phyloP scores from a whole-genome alignment of 2,113 vertebrate genomes.

The Falco punctatus region DNA sequence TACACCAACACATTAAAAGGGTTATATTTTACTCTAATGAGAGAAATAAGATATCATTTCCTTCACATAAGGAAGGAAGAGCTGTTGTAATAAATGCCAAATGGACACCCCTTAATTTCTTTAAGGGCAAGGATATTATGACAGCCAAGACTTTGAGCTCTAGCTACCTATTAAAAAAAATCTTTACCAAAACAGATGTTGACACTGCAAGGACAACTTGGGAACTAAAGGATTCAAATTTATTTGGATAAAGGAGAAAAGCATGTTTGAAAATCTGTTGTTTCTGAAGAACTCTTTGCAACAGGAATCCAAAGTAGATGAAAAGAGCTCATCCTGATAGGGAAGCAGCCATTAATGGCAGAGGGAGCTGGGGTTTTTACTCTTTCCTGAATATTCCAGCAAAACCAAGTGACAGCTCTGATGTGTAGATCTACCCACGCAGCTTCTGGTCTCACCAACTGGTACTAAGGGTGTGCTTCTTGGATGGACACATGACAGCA shows the following conservation, averaged over 20 bases:
- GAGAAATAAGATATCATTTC: constrained; percentile 73
- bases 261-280: background rate
- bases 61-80: constrained; percentile 61
- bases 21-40: constrained; percentile 80
- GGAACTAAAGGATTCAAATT: background rate
- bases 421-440: background rate
- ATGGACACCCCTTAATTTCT: constrained; percentile 56
- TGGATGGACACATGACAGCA: background rate
- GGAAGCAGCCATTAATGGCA: background rate
- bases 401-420: background rate
- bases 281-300: background rate
- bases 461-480: background rate
- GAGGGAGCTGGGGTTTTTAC: background rate
- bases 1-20: constrained; percentile 69
- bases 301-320: background rate
- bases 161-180: constrained; percentile 20
- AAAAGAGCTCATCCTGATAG: background rate
- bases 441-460: background rate
- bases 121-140: constrained; percentile 43
- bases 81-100: constrained; percentile 73
- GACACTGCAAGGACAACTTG: background rate
- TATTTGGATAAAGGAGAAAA: background rate
- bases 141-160: constrained; percentile 6
- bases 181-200: background rate
- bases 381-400: background rate